Evolutionary conservation across 2,888 invertebrate species (phyloP).

Genomic region (Sarcophaga subvicina): DNA sequence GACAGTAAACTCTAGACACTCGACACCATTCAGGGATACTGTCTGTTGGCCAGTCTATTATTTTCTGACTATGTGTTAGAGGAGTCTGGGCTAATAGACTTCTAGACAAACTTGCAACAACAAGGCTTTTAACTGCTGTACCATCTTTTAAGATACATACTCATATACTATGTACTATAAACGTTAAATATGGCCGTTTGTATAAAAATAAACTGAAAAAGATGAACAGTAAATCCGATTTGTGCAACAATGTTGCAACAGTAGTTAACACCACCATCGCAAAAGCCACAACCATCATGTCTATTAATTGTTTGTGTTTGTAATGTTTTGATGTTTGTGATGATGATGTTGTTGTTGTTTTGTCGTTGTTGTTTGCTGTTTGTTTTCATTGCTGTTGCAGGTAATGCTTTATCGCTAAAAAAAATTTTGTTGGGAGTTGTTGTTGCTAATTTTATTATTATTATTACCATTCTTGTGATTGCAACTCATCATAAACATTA

Average conservation of each 20-base stretch:
- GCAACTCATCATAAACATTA: constrained; percentile 59
- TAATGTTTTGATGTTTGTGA: neutral
- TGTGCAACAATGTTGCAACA: constrained; percentile 58
- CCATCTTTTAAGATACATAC: too few species aligned
- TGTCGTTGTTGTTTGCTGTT: constrained; percentile 16
- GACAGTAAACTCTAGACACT: too few species aligned
- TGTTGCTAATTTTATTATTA: constrained; percentile 32
- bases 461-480: constrained; percentile 50
- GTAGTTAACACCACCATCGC: constrained; percentile 34
- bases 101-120: too few species aligned
- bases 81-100: too few species aligned
- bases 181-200: too few species aligned
- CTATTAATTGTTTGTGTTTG: neutral
- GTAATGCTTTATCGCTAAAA: too few species aligned
- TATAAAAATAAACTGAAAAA: neutral
- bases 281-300: neutral
- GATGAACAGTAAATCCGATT: constrained; percentile 23
- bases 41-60: too few species aligned
- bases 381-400: neutral
- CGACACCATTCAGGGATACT: too few species aligned
- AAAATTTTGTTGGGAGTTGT: neutral
- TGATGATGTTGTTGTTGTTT: constrained; percentile 4
- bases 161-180: neutral
- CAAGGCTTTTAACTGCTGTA: too few species aligned
- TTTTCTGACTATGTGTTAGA: too few species aligned